Conservation (phyloP, 2,797 vertebrate species). For the Epinephelus awoara region DNA sequence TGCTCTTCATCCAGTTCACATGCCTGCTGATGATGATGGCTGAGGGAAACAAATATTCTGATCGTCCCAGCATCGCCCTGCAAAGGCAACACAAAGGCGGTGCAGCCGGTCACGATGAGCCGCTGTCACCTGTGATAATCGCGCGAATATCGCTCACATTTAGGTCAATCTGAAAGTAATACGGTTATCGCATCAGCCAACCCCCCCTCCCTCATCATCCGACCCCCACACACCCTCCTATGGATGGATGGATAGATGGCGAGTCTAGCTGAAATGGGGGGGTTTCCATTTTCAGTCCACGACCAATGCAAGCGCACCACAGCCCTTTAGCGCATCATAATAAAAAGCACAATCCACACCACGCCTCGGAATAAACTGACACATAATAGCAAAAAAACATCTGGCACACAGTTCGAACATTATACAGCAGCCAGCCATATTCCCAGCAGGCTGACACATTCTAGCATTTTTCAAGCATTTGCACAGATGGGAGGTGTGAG, state of each 20-base stretch:
- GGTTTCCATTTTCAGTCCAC: constrained; percentile 66
- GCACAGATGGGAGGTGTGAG: constrained; percentile 58
- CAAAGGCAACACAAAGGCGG: constrained; percentile 64
- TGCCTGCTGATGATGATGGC: constrained; percentile 42
- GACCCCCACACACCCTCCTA: constrained; percentile 56
- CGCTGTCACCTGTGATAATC: constrained; percentile 59
- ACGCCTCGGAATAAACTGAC: constrained; percentile 48
- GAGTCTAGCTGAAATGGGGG: constrained; percentile 49
- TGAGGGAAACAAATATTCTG: constrained; percentile 29
- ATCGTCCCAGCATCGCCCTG: constrained; percentile 31
- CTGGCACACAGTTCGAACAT: constrained; percentile 58
- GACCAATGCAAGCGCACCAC: constrained; percentile 53
- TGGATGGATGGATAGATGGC: constrained; percentile 48
- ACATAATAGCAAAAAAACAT: constrained; percentile 53
- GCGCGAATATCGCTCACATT: constrained; percentile 64
- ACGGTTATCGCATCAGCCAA: constrained; percentile 24
- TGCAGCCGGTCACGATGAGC: constrained; percentile 41
- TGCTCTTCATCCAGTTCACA: constrained; percentile 63
- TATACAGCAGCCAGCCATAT: constrained; percentile 58
- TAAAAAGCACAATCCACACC: constrained; percentile 43
- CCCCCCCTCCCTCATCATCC: constrained; percentile 7
- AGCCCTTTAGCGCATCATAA: constrained; percentile 59
- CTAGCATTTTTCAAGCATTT: constrained; percentile 36
- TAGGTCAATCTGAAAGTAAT: constrained; percentile 73
- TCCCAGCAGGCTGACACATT: constrained; percentile 55